These are phyloP conservation scores for Eupithecia subfuscata DNA, from an alignment of 2,888 invertebrate genomes.

Conservation along the genomic window DNA sequence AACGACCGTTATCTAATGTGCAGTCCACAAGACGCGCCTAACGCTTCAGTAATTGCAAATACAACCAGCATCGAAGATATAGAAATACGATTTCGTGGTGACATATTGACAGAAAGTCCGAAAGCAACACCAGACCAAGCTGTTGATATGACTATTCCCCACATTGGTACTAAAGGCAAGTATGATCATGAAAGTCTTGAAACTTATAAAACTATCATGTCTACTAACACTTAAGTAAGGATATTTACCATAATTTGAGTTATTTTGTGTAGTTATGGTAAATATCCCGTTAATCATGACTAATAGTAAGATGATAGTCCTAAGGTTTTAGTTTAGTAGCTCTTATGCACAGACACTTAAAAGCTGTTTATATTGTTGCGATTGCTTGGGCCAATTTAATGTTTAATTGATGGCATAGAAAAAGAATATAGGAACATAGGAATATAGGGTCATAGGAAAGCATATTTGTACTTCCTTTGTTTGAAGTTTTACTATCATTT, in stretches of 20 bases:
- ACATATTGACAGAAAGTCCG: neutral
- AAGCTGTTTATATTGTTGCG: neutral
- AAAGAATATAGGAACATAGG: too few species aligned
- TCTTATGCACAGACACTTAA: neutral
- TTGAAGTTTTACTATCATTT: neutral
- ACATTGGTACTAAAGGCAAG: neutral
- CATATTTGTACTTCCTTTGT: neutral
- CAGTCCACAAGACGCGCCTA: neutral
- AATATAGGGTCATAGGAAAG: too few species aligned
- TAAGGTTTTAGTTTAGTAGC: neutral
- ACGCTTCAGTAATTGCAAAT: neutral
- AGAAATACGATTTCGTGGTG: neutral
- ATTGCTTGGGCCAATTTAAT: neutral
- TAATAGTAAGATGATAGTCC: neutral
- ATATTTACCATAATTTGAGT: neutral
- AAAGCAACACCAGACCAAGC: neutral
- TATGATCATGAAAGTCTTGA: neutral
- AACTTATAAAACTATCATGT: neutral
- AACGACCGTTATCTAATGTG: constrained; percentile 8
- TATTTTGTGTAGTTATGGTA: neutral
- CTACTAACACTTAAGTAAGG: too few species aligned
- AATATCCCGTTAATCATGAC: neutral
- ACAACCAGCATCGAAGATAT: neutral
- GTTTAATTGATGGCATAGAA: neutral
- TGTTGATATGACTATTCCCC: neutral